Evolutionary conservation across 2,113 vertebrate species (phyloP).

Genomic region (Cottus gobio): DNA sequence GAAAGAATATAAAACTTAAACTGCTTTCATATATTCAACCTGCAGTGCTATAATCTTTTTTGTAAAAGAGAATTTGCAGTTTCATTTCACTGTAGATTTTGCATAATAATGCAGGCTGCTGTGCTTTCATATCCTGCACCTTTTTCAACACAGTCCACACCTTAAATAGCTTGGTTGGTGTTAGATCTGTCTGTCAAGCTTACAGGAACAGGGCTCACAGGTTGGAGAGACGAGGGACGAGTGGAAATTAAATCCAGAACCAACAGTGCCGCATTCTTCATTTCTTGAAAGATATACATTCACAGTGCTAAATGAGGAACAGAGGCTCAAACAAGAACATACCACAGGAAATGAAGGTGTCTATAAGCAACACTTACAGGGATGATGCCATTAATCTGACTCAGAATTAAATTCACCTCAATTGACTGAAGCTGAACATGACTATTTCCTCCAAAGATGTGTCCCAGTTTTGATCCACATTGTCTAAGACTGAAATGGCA

Average conservation of each 20-base stretch:
- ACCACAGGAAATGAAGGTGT: neutral
- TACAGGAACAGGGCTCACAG: slow-evolving; percentile 20
- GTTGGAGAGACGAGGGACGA: slow-evolving; percentile 29
- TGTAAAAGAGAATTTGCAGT: slow-evolving; percentile 20
- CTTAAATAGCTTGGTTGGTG: slow-evolving; percentile 41
- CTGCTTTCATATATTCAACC: neutral
- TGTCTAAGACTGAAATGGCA: neutral
- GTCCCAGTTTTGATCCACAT: neutral
- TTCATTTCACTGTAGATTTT: slow-evolving; percentile 40
- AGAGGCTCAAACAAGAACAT: neutral
- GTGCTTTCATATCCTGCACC: slow-evolving; percentile 57
- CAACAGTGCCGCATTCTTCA: neutral
- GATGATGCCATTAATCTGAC: neutral
- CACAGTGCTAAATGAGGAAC: neutral
- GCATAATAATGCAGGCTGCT: slow-evolving; percentile 35
- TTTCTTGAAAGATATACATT: slow-evolving; percentile 22
- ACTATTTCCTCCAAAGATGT: neutral
- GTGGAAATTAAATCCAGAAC: slow-evolving; percentile 46
- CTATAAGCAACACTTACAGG: neutral
- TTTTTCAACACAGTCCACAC: slow-evolving; percentile 18
- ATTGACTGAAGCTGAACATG: neutral
- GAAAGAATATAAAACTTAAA: slow-evolving; percentile 7
- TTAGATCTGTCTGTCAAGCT: slow-evolving; percentile 52
- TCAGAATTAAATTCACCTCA: slow-evolving; percentile 5
- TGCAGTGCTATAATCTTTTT: slow-evolving; percentile 13